A percentile compares a stretch with the other conserved stretches of the same genome.
Evolutionary conservation across 2,797 vertebrate species (phyloP).

Genomic region (Phyllotis vaccarum): DNA sequence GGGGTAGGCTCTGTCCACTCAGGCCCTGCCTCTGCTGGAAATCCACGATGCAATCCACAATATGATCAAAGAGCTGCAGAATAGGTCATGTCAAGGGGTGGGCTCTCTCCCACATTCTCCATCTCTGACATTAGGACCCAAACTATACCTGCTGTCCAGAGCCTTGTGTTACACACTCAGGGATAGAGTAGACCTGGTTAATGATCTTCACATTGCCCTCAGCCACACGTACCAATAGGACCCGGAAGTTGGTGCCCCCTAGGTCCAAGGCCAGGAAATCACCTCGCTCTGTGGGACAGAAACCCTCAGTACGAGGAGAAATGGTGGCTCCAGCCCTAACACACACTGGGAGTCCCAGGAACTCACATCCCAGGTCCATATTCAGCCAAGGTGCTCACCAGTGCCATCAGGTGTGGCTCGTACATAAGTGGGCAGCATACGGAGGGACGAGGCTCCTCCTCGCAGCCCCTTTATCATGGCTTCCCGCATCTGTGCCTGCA

Average conservation of each 20-base stretch:
- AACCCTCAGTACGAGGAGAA: neutral
- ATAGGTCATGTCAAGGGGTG: neutral
- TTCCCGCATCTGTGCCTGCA: constrained; percentile 86
- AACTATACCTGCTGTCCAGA: constrained; percentile 82
- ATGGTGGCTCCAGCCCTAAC: neutral
- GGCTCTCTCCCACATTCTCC: neutral
- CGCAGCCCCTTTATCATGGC: constrained; percentile 88
- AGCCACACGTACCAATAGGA: constrained; percentile 89
- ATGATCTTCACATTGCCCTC: constrained; percentile 84
- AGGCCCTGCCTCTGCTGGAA: constrained; percentile 90
- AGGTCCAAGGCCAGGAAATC: constrained; percentile 93
- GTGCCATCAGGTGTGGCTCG: constrained; percentile 84
- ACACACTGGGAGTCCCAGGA: neutral
- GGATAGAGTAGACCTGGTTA: constrained; percentile 90
- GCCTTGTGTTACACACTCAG: constrained; percentile 87
- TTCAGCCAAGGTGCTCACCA: constrained; percentile 80
- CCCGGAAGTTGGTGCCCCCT: constrained; percentile 93
- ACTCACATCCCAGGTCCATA: neutral
- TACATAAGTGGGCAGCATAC: constrained; percentile 89
- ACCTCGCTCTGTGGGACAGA: constrained; percentile 88
- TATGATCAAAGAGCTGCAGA: constrained; percentile 93
- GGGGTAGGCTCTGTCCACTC: constrained; percentile 87
- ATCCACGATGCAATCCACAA: constrained; percentile 90
- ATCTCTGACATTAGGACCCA: neutral
- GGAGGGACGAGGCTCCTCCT: constrained; percentile 81